Conservation (phyloP, 2,888 invertebrate genomes). For the Plebejus argus region DNA sequence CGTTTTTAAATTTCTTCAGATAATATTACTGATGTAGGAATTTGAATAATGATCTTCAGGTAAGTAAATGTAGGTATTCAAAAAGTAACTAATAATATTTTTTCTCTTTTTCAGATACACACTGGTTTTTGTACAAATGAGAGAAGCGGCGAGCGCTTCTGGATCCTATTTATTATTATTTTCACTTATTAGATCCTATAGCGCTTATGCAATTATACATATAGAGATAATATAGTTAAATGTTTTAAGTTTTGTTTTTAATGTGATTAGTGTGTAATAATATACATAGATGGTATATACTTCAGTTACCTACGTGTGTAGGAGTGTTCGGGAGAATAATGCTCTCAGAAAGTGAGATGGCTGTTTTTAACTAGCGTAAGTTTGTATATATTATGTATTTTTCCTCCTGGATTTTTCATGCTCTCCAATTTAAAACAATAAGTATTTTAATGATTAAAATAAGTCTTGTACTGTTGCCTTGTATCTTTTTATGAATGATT, state of each 20-base stretch:
- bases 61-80: too few species aligned
- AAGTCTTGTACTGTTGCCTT: constrained; percentile 29
- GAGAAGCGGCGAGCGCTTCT: constrained; percentile 59
- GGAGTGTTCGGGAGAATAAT: constrained; percentile 41
- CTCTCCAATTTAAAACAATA: constrained; percentile 21
- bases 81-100: too few species aligned
- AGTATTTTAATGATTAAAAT: constrained; percentile 25
- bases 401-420: constrained; percentile 24
- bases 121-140: constrained; percentile 74
- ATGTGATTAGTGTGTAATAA: constrained; percentile 53
- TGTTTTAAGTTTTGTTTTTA: constrained; percentile 68
- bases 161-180: constrained; percentile 73
- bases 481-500: constrained; percentile 14
- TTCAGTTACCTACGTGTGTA: constrained; percentile 60
- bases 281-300: constrained; percentile 52
- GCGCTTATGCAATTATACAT: constrained; percentile 73
- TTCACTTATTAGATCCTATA: constrained; percentile 73
- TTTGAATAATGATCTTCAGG: too few species aligned
- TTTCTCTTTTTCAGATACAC: constrained; percentile 59
- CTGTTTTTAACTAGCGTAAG: constrained; percentile 36
- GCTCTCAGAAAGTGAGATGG: constrained; percentile 33
- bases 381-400: constrained; percentile 33
- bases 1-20: too few species aligned
- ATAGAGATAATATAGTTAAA: constrained; percentile 64
- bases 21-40: too few species aligned